Percentiles rank a stretch among this genome's conserved stretches.
Conservation (phyloP, 2,113 vertebrate species). For the Indri indri region DNA sequence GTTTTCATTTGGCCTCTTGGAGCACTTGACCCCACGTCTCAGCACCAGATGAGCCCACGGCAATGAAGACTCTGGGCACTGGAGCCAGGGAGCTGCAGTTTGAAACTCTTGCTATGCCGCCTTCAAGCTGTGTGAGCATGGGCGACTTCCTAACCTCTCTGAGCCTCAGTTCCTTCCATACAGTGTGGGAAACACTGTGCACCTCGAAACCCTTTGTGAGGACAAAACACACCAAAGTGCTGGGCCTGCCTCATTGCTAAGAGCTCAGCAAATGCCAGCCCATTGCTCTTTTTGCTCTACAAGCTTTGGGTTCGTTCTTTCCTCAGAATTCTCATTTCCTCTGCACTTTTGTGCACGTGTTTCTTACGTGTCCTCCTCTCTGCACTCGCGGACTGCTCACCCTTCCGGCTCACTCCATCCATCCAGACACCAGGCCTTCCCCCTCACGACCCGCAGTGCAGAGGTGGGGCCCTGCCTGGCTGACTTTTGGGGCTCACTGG, state of each 20-base stretch:
- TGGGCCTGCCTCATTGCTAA: neutral
- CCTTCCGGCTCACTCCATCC: neutral
- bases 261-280: too few species aligned
- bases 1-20: neutral
- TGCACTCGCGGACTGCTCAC: accelerated
- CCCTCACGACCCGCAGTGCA: neutral
- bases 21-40: neutral
- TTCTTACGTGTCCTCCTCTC: neutral
- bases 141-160: neutral
- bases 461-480: too few species aligned
- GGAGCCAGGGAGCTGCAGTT: neutral
- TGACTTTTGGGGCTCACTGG: neutral
- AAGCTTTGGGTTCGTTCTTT: neutral
- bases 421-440: neutral
- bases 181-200: neutral
- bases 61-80: neutral
- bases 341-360: accelerated
- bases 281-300: neutral
- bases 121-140: neutral
- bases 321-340: neutral
- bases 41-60: neutral
- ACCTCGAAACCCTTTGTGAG: neutral
- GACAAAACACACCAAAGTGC: neutral
- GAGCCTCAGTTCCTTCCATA: neutral
- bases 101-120: neutral